Base-by-base conservation (phyloP, 2,888 invertebrate genomes). In the Diloba caeruleocephala region DNA sequence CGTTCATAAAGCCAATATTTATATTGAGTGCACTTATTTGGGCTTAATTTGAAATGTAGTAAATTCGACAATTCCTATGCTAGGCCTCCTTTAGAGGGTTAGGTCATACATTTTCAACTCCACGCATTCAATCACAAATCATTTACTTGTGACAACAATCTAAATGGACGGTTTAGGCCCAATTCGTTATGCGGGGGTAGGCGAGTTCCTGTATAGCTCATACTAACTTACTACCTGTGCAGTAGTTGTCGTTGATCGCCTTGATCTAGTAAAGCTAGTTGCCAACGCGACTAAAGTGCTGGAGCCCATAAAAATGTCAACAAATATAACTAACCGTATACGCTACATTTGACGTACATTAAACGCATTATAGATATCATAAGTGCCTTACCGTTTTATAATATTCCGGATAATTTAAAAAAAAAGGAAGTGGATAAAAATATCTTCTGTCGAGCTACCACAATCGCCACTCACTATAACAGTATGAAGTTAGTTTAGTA, bases 261-360 rank as follows among this genome's bases (percentile, higher is more conserved):
- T 81, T 81, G 81, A 79, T 81, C 81, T 76, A 80, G 71, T 81
- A 72, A 74, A 57, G 64, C 68, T 59, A 48, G 67, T 60, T 62
- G 45, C 69, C 49, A 57, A 44, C 45, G 17, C 38, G 38, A 43
- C 32, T 32, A n/a, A 1, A 50, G 12, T 25, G 13, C 43, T 62
- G 9, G 55, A 50, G 50, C 49, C 45, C 42, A 53, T 64, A 73
- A 74, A 75, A 76, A 68, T 66, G 46, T 42, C 74, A 60, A 66
- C 51, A 61, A 66, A 54, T 39, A 46, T 43, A 9, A 43, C n/a
- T 31, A 6, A 14, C 8, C 3, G 12, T 26, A 29, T 33, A 37
- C 19, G 15, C 7, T 1, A 7, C 5, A 21, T 21, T 4, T 21
- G 19, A 25, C 3, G 19, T 17, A 37, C 0, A 32, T 19, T 29